Base-by-base conservation (phyloP, 2,888 invertebrate species). In the Acronicta leporina region DNA sequence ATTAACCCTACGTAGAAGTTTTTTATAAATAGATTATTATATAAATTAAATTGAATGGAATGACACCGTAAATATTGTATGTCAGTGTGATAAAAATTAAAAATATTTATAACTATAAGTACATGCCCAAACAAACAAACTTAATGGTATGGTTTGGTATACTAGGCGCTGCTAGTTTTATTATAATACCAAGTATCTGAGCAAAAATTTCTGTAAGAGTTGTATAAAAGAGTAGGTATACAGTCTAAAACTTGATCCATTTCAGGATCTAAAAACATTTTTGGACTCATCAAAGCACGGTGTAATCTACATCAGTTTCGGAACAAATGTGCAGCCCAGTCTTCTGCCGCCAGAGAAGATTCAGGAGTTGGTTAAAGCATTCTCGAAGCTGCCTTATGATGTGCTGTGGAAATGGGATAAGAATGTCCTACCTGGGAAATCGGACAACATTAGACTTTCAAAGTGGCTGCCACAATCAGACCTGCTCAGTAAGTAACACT, bases 401-500 rank as follows among this genome's bases (percentile, higher is more conserved):
- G 84, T 95, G 4, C 54, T 95, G 10, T 94, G 91, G 92, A 94
- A 93, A 73, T 94, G 89, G 88, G 89, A 92, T 55, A 79, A 73
- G 2, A 90, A 91, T 25, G 80, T 74, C 13, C 62, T 93, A 44
- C 84, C 85, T 0, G 87, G 79, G 35, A 73, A 76, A 14, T 81
- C 93, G 0, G 49, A 79, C 7, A 95, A 95, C 51, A 88, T 95
- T 0, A 89, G 75, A 51, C 78, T 92, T 38, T 81, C 79, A 1
- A 92, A 92, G 63, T 95, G 95, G 95, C 75, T 94, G 20, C 93
- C 94, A 0, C 95, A 95, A 52, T 84, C 78, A 7, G 77, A 77
- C 45, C 20, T 77, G 0, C 59, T 77, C 0, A 68, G 78, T 77
- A 53, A 72, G 76, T 46, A 25, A 5, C 27, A 27, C 1, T 27